Base-by-base conservation (phyloP, 2,888 invertebrate species). In the Stramonita haemastoma region DNA sequence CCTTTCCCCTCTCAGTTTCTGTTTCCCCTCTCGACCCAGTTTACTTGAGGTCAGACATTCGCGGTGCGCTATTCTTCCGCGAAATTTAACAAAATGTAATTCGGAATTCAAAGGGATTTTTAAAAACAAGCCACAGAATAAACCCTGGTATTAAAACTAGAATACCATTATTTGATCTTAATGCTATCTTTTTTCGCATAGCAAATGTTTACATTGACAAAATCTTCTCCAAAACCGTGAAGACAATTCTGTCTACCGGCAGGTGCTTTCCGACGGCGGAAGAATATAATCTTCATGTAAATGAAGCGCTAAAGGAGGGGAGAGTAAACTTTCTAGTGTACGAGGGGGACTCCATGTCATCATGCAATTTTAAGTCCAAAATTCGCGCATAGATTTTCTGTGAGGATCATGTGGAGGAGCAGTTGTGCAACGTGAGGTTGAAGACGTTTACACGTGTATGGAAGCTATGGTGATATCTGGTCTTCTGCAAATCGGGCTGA, bases 211-310 rank as follows among this genome's bases (percentile, higher is more conserved):
- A 6, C n/a, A 29, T n/a, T 1, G 15, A 29, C 15, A 34, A 17
- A 29, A n/a, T 1, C 26, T 22, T 17, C 22, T 29, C 17, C 0
- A 87, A n/a, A 73, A 36, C 32, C 34, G 46, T 26, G 19, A 73
- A 73, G 32, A 87, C 13, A 19, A 29, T 29, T 46, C 29, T 13
- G 36, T 46, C 36, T 46, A 83, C 36, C 81, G 60, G 85, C 89
- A 89, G 89, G 89, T 89, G 89, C 89, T 84, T 85, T 83, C 89
- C 85, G 36, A 66, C 84, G 81, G 89, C 89, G 89, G 73, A 89
- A n/a, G 57, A 66, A 89, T 89, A 85, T 70, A 57, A 73, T 60
- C 66, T 73, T 87, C 87, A 87, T 88, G 81, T 88, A 79, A 83
- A 88, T 88, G 83, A 84, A 85, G 89, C 84, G 60, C 88, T 19